phyloP scores from a whole-genome alignment of 2,888 invertebrate species.

The Pyrochroa serraticornis region DNA sequence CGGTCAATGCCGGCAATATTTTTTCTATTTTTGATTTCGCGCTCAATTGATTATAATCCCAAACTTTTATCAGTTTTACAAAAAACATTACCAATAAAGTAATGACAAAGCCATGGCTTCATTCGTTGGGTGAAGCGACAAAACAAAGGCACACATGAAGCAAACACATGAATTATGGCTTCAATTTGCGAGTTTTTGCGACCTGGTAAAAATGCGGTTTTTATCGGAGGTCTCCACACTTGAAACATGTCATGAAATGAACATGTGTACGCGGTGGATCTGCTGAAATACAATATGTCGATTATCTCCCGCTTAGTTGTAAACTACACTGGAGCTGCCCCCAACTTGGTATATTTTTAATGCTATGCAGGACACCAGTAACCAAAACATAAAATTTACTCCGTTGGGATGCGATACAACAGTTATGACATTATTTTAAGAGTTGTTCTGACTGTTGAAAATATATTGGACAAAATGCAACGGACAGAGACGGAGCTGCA shows the following conservation, averaged over 20 bases:
- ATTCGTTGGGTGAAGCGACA: conserved; percentile 12
- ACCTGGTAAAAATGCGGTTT: conserved; percentile 9
- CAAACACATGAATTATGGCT: conserved; percentile 5
- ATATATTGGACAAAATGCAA: no score
- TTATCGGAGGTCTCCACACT: conserved; percentile 19
- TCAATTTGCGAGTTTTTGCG: conserved; percentile 10
- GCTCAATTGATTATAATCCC: conserved; percentile 16
- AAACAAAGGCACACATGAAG: conserved; percentile 11
- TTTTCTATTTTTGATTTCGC: background rate
- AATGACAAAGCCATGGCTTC: conserved; percentile 4
- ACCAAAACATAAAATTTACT: conserved; percentile 13
- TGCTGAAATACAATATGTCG: conserved; percentile 49
- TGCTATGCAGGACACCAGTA: conserved; percentile 8
- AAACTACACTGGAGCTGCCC: conserved; percentile 17
- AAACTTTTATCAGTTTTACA: conserved; percentile 15
- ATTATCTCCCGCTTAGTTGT: conserved; percentile 47
- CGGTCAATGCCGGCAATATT: conserved; percentile 4
- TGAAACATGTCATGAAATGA: conserved; percentile 37
- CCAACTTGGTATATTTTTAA: conserved; percentile 27
- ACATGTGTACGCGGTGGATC: conserved; percentile 44
- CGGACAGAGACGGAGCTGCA: no score
- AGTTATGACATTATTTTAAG: background rate
- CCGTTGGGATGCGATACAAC: conserved; percentile 11
- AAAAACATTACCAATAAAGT: conserved; percentile 1
- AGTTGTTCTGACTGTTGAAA: no score